These are phyloP conservation scores for Epinotia ramella DNA, from an alignment of 2,888 invertebrate species.

Conservation along the genomic window DNA sequence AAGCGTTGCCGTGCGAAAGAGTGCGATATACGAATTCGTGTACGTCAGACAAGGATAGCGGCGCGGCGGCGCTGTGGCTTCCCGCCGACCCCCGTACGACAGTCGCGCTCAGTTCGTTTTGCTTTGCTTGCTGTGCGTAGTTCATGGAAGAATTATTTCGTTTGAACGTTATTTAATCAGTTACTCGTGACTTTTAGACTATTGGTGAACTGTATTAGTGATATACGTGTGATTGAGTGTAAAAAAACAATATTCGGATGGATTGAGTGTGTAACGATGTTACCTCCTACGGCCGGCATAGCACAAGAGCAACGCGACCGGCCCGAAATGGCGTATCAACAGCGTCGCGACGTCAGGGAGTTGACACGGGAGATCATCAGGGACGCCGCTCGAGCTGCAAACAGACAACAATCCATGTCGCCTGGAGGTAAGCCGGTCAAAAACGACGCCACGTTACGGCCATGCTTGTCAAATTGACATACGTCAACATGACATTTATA, in stretches of 20 bases:
- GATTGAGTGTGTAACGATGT: slow-evolving; percentile 78
- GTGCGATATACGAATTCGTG: slow-evolving; percentile 53
- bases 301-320: slow-evolving; percentile 79
- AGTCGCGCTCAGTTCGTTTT: slow-evolving; percentile 74
- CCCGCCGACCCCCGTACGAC: slow-evolving; percentile 79
- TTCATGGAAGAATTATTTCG: slow-evolving; percentile 65
- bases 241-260: slow-evolving; percentile 68
- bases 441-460: slow-evolving; percentile 85
- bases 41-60: slow-evolving; percentile 61
- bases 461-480: slow-evolving; percentile 85
- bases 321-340: slow-evolving; percentile 81
- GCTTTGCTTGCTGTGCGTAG: slow-evolving; percentile 69
- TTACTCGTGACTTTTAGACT: slow-evolving; percentile 50
- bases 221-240: slow-evolving; percentile 61
- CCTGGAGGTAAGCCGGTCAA: slow-evolving; percentile 78
- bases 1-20: slow-evolving; percentile 66
- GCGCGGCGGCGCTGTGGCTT: slow-evolving; percentile 80
- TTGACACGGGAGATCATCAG: slow-evolving; percentile 79
- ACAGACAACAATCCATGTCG: slow-evolving; percentile 77
- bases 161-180: slow-evolving; percentile 54
- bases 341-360: slow-evolving; percentile 79
- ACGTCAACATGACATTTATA: slow-evolving; percentile 84
- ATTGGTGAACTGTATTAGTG: slow-evolving; percentile 54
- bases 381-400: slow-evolving; percentile 75
- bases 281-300: slow-evolving; percentile 83